A percentile compares a stretch with the other conserved stretches of the same genome.
Conservation (phyloP, 2,113 vertebrate species). For the Xyliphius kryptos region DNA sequence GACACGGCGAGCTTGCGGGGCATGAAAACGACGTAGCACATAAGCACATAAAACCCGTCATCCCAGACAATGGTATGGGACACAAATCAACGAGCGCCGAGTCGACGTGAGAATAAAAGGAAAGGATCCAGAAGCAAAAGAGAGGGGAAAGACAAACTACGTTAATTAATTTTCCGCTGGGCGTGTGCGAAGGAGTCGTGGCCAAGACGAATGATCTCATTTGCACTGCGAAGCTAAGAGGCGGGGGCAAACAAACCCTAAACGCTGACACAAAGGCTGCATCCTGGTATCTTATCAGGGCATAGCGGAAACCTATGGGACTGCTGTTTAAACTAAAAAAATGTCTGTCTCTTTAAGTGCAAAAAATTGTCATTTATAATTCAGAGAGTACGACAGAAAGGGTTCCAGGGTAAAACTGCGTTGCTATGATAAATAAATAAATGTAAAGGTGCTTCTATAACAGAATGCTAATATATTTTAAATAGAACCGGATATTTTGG, state of each 20-base stretch:
- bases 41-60: constrained; percentile 32
- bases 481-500: too few species aligned
- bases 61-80: constrained; percentile 32
- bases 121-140: constrained; percentile 39
- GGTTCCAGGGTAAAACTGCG: too few species aligned
- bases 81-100: constrained; percentile 36
- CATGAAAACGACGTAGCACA: constrained; percentile 28
- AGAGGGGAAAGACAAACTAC: constrained; percentile 56
- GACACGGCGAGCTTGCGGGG: constrained; percentile 13
- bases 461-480: too few species aligned
- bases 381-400: too few species aligned
- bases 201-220: constrained; percentile 68
- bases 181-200: constrained; percentile 48
- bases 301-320: constrained; percentile 1
- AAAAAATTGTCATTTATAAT: too few species aligned
- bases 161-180: constrained; percentile 60
- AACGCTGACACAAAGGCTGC: constrained; percentile 41
- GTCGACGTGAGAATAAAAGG: constrained; percentile 28
- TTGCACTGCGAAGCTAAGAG: constrained; percentile 59
- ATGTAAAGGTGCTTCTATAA: too few species aligned
- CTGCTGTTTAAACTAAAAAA: not conserved
- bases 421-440: too few species aligned
- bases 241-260: constrained; percentile 42
- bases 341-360: not conserved
- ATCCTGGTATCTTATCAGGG: constrained; percentile 47